These are phyloP conservation scores for Drosophila phalerata DNA, from an alignment of 2,888 invertebrate species.

Conservation along the genomic window DNA sequence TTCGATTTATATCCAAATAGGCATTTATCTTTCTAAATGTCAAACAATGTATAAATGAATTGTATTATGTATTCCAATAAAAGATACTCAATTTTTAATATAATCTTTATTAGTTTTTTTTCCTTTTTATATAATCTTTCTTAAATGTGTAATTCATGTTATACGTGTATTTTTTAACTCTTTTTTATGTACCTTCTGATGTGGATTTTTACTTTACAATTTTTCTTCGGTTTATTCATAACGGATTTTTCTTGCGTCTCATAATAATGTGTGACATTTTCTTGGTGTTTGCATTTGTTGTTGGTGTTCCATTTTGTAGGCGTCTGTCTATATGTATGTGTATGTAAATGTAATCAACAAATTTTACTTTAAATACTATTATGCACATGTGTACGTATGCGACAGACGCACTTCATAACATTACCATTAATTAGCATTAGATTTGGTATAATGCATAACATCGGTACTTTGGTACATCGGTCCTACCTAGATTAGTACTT, in stretches of 20 bases:
- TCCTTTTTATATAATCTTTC: slow-evolving; percentile 76
- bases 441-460: slow-evolving; percentile 52
- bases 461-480: slow-evolving; percentile 45
- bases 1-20: not conserved
- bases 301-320: slow-evolving; percentile 34
- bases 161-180: slow-evolving; percentile 64
- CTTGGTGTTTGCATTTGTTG: slow-evolving; percentile 28
- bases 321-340: slow-evolving; percentile 48
- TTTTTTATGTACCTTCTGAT: slow-evolving; percentile 61
- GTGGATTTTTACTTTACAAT: slow-evolving; percentile 57
- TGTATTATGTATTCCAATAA: not conserved
- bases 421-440: slow-evolving; percentile 59
- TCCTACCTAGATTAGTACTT: slow-evolving; percentile 65
- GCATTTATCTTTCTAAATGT: not conserved
- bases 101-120: slow-evolving; percentile 74
- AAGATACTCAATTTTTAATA: slow-evolving; percentile 61
- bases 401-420: slow-evolving; percentile 65
- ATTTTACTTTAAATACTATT: slow-evolving; percentile 74
- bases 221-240: slow-evolving; percentile 43
- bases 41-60: not conserved
- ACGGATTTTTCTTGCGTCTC: slow-evolving; percentile 45
- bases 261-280: slow-evolving; percentile 47
- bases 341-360: slow-evolving; percentile 74
- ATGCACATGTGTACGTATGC: slow-evolving; percentile 44
- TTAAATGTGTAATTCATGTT: slow-evolving; percentile 78